Conservation (phyloP, 1,140 invertebrate species). For the Orius insidiosus region DNA sequence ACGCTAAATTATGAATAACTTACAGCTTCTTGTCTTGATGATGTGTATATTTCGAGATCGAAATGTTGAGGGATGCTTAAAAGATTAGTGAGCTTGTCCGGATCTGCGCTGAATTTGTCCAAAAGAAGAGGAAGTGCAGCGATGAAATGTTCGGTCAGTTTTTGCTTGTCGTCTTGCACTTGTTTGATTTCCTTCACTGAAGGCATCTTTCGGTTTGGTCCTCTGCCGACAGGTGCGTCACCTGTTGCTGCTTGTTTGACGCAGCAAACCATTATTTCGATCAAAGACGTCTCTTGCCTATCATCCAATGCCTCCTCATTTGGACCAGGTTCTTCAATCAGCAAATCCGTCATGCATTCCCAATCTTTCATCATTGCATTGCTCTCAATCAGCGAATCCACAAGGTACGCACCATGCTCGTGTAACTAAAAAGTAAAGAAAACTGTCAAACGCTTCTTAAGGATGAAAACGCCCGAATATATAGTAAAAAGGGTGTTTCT, state of each 20-base stretch:
- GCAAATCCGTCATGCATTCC: constrained; percentile 97
- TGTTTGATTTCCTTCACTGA: constrained; percentile 60
- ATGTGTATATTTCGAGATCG: constrained; percentile 90
- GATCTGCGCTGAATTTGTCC: constrained; percentile 88
- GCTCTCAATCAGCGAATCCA: constrained; percentile 97
- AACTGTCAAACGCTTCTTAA: not conserved
- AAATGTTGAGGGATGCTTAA: constrained; percentile 91
- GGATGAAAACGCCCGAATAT: too few species aligned
- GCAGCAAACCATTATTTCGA: constrained; percentile 97
- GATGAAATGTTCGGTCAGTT: constrained; percentile 93
- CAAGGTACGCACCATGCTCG: constrained; percentile 92
- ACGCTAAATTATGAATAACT: constrained; percentile 19
- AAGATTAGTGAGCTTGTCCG: constrained; percentile 90
- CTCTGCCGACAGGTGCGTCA: constrained; percentile 89
- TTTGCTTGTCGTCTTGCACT: constrained; percentile 80
- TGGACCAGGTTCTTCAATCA: constrained; percentile 83
- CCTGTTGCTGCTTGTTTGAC: constrained; percentile 94
- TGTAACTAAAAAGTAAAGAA: constrained; percentile 39
- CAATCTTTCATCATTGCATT: constrained; percentile 99
- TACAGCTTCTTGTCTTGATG: constrained; percentile 76
- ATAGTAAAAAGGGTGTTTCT: too few species aligned
- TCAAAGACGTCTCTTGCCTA: constrained; percentile 80
- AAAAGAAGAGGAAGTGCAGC: constrained; percentile 71
- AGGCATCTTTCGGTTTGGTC: constrained; percentile 58
- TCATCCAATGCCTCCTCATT: constrained; percentile 84